Conservation (phyloP, 2,797 vertebrate genomes). For the Acropternis orthonyx region DNA sequence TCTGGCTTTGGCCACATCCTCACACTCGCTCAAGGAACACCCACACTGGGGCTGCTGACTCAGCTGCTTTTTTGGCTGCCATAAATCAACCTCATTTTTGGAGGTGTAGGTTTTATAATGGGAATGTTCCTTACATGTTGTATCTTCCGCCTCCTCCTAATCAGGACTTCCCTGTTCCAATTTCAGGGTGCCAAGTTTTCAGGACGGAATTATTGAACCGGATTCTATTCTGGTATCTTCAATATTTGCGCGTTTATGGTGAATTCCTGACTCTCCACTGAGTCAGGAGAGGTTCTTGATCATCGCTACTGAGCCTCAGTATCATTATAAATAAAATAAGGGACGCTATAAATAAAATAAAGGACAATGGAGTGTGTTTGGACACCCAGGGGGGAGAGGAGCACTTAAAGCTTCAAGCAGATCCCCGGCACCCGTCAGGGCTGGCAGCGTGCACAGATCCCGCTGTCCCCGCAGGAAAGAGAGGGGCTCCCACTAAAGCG, state of each 20-base stretch:
- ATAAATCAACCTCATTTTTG: background rate
- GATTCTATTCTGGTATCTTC: background rate
- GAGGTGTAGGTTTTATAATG: background rate
- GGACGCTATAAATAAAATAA: constrained; percentile 19
- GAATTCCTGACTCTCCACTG: background rate
- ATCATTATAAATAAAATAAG: background rate
- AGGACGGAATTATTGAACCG: background rate
- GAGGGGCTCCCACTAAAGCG: accelerated
- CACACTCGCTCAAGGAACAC: background rate
- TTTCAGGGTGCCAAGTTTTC: background rate
- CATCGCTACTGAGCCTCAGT: background rate
- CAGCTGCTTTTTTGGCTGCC: background rate
- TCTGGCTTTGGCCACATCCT: background rate
- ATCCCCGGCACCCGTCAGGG: background rate
- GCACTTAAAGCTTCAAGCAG: constrained; percentile 6
- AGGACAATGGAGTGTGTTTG: background rate
- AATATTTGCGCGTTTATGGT: background rate
- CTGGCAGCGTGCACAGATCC: accelerated
- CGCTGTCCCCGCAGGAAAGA: accelerated
- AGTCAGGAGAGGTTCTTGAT: background rate
- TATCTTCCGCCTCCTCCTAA: background rate
- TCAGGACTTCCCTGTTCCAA: background rate
- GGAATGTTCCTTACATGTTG: background rate
- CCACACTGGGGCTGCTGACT: background rate
- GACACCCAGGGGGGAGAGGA: background rate